Evolutionary conservation across 2,113 vertebrate species (phyloP).

Genomic region (Euleptes europaea): DNA sequence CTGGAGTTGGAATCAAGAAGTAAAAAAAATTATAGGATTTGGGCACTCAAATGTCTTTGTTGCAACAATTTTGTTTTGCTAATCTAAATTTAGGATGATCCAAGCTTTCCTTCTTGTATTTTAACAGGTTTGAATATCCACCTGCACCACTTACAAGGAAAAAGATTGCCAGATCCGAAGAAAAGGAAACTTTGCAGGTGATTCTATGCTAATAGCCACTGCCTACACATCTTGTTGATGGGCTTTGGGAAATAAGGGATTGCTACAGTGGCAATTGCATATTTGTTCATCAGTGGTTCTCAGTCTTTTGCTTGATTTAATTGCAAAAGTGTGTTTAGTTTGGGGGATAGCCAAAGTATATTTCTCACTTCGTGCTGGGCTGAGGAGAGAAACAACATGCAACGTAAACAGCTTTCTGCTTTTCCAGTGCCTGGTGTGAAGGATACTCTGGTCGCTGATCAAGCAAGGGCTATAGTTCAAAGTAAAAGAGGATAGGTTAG

Average conservation of each 20-base stretch:
- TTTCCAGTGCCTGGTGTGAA: not conserved
- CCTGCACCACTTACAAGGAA: constrained; percentile 75
- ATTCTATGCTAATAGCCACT: not conserved
- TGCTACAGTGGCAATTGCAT: not conserved
- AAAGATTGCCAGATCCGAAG: constrained; percentile 63
- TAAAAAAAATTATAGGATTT: not conserved
- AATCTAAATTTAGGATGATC: not conserved
- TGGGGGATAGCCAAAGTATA: not conserved
- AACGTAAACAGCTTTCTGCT: not conserved
- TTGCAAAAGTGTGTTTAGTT: not conserved
- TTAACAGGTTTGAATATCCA: constrained; percentile 83
- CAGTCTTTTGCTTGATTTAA: not conserved
- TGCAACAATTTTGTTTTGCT: not conserved
- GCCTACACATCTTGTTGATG: not conserved
- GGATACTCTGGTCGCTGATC: too few relatives aligned
- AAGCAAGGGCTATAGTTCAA: not conserved
- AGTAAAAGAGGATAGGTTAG: not conserved
- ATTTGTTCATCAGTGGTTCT: not conserved
- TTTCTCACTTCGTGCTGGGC: not conserved
- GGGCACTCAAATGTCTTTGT: not conserved
- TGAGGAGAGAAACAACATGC: not conserved
- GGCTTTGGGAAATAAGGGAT: not conserved
- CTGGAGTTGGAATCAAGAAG: not conserved
- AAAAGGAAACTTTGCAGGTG: constrained; percentile 81
- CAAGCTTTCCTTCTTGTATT: not conserved